These are phyloP conservation scores for Eclectus roratus DNA, from an alignment of 2,113 vertebrate species.

Conservation along the genomic window DNA sequence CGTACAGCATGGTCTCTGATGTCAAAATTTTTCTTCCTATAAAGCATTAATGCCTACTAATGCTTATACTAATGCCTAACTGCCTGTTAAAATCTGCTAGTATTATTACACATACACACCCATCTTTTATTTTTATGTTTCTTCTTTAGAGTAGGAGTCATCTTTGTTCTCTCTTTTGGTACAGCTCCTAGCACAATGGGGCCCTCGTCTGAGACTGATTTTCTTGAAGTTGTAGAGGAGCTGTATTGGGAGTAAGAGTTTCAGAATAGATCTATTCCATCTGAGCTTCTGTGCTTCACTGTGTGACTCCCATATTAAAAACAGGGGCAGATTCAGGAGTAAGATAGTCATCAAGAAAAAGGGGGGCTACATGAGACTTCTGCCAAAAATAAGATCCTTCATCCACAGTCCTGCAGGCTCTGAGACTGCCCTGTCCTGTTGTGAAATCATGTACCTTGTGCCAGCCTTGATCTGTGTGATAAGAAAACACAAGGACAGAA, in stretches of 20 bases:
- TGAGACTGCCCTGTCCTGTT: not conserved
- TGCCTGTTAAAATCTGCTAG: not conserved
- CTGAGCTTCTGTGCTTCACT: not conserved
- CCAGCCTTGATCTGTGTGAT: not conserved
- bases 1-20: not conserved
- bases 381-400: not conserved
- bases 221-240: constrained; percentile 15
- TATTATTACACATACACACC: not conserved
- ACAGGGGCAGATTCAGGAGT: not conserved
- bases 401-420: not conserved
- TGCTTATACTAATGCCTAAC: not conserved
- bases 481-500: not conserved
- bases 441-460: not conserved
- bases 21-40: not conserved
- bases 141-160: not conserved
- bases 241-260: not conserved
- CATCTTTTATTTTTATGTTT: not conserved
- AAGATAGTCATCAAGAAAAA: constrained; percentile 7
- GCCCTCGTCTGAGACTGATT: not conserved
- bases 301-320: not conserved
- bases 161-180: not conserved
- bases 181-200: not conserved
- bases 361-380: not conserved
- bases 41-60: not conserved
- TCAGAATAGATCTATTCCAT: constrained; percentile 27